Evolutionary conservation across 2,113 vertebrate species (phyloP), one percentile per base, ranked within the genome.

Genomic region (Procavia capensis): DNA sequence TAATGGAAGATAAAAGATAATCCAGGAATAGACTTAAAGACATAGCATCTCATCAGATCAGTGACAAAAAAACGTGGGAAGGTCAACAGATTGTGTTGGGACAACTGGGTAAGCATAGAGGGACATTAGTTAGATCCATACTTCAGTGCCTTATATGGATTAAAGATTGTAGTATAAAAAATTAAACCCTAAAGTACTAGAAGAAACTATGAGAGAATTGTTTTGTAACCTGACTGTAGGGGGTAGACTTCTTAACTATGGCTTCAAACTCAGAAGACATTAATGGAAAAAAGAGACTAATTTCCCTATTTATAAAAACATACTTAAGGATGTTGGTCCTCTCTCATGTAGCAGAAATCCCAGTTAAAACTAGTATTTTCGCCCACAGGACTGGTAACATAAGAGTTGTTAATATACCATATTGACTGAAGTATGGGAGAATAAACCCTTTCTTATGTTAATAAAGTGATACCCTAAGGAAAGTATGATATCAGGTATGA

Each of bases 231-330:
- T 80, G 64, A 68, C 19, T 80, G 17, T 54, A 90, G 43, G n/a
- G 36, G 29, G 45, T 64, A 61, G 24, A 3, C 43, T 79, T 93
- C 88, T 88, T 88, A 45, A 20, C 25, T 39, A 27, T 36, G 14
- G 31, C 74, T 68, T 84, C 80, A 81, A 91, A 45, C 19, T 92
- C 43, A 47, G 34, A 94, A 88, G 47, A n/a, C 54, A 74, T 64
- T 78, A 86, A 64, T 54, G 19, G 7, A 72, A 54, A 81, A 68
- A 72, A 47, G 34, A 87, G 19, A 43, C 74, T 66, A 27, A 72
- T 87, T 59, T 86, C 22, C 93, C 34, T 85, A 59, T 66, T 81
- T 93, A 13, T 68, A 41, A 91, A 91, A 89, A 25, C 27, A 57
- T n/a, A 47, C 25, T 14, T 6, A 41, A 54, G 50, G 43, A 68